Evolutionary conservation across 1,140 invertebrate genomes (phyloP).

Genomic region (Atopsyche davidsoni): DNA sequence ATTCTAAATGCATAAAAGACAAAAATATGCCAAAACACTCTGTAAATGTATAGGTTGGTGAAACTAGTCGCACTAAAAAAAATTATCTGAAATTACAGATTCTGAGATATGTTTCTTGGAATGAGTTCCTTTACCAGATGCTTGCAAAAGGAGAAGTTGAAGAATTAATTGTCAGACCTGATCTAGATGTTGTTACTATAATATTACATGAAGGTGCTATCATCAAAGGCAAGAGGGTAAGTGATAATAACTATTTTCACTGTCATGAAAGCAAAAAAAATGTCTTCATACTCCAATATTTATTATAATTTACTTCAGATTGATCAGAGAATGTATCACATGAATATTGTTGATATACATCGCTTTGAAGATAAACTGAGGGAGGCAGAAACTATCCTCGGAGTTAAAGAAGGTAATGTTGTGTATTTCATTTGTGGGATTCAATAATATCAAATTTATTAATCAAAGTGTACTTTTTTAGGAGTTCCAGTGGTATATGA

Average conservation of each 20-base stretch:
- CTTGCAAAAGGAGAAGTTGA: conserved; percentile 88
- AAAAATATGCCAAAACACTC: no score
- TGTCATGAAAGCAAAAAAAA: conserved; percentile 6
- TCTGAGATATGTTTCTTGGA: conserved; percentile 79
- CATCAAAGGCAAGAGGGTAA: conserved; percentile 72
- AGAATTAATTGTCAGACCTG: conserved; percentile 76
- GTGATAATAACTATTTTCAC: conserved; percentile 12
- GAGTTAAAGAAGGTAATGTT: conserved; percentile 61
- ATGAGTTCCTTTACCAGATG: conserved; percentile 92
- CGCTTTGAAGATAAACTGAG: conserved; percentile 85
- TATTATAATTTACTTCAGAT: conserved; percentile 48
- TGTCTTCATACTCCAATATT: no score
- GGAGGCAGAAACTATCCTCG: conserved; percentile 69
- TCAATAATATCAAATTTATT: conserved; percentile 1
- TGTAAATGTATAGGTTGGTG: no score
- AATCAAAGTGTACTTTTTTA: conserved; percentile 21
- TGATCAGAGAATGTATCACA: conserved; percentile 64
- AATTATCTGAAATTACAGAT: conserved; percentile 18
- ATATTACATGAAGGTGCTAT: conserved; percentile 79
- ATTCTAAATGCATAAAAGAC: no score
- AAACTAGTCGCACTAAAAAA: neutral
- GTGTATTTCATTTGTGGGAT: conserved; percentile 9
- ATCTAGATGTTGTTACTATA: conserved; percentile 77
- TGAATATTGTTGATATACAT: conserved; percentile 76
- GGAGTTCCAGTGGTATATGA: conserved; percentile 80